Evolutionary conservation across 2,113 vertebrate genomes (phyloP), one percentile per base, ranked within the genome.

Genomic region (Falcunculus frontatus): DNA sequence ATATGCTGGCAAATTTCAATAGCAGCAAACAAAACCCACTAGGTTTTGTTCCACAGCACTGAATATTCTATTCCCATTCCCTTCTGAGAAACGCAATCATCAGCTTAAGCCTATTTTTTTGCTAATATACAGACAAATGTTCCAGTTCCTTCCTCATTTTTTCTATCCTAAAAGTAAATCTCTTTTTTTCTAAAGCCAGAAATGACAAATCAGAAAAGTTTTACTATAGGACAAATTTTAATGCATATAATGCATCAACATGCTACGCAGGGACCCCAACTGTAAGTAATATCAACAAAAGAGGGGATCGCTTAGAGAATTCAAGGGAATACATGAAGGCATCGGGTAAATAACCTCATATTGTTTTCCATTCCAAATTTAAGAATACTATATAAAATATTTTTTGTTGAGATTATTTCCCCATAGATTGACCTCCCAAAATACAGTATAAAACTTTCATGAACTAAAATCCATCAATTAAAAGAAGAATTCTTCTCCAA

Each of bases 11-110:
- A 69, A 73, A 69, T 69, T 69, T 65, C 82, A 57, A 53, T 2
- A 79, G n/a, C 47, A 62, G 57, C 29, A 78, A 83, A 91, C 35
- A 75, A 93, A 95, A 73, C 2, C 1, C 49, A 91, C 44, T 79
- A 84, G 47, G 5, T 86, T 83, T 64, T 78, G 25, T 79, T 84
- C 73, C 46, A 82, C 32, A 65, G 44, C 1, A 4, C 20, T 62
- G 44, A 87, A 37, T 52, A 93, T 96, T 84, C 53, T 65, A 47
- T 82, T 82, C 49, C 60, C 56, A 52, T 42, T 81, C 64, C 56
- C 47, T 57, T 39, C 46, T 9, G 1, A 90, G 47, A 94, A 94
- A 95, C 6, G 16, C 17, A 89, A 56, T 67, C 33, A 87, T 60
- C 42, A 73, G 35, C 46, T 82, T 69, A 53, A 50, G 47, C 14